Evolutionary conservation across 2,113 vertebrate species (phyloP).

Genomic region (Gymnobelideus leadbeateri): DNA sequence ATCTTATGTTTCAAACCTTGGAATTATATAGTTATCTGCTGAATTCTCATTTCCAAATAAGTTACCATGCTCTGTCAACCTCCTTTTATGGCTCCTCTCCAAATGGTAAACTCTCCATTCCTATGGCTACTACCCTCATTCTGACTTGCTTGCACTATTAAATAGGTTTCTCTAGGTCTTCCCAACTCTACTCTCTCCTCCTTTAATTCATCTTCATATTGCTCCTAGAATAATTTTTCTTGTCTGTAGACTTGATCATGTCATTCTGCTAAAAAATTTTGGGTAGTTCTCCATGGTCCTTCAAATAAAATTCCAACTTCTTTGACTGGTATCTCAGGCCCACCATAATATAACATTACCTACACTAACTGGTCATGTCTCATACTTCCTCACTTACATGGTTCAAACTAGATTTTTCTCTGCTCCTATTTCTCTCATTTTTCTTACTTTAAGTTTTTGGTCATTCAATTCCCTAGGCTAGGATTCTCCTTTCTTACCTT

Average conservation of each 20-base stretch:
- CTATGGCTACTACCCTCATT: too few relatives aligned
- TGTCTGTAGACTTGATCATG: neutral
- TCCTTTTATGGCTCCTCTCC: too few relatives aligned
- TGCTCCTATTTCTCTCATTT: neutral
- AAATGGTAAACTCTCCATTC: too few relatives aligned
- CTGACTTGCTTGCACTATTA: too few relatives aligned
- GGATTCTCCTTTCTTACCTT: neutral
- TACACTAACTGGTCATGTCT: neutral
- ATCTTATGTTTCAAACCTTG: too few relatives aligned
- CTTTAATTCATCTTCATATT: neutral
- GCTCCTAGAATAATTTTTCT: neutral
- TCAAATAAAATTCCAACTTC: neutral
- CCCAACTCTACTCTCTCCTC: neutral
- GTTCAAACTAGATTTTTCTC: neutral
- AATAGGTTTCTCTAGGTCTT: too few relatives aligned
- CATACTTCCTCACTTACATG: neutral
- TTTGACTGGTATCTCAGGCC: neutral
- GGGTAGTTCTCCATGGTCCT: neutral
- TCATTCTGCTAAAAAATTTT: neutral
- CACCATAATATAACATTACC: neutral
- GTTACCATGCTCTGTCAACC: too few relatives aligned
- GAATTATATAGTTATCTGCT: too few relatives aligned
- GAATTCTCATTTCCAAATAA: too few relatives aligned
- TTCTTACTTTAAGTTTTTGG: neutral
- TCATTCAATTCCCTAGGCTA: neutral